A percentile compares a stretch with the other conserved stretches of the same genome.
Conservation (phyloP, 1,140 invertebrate genomes). For the Lamellibrachia luymesi region DNA sequence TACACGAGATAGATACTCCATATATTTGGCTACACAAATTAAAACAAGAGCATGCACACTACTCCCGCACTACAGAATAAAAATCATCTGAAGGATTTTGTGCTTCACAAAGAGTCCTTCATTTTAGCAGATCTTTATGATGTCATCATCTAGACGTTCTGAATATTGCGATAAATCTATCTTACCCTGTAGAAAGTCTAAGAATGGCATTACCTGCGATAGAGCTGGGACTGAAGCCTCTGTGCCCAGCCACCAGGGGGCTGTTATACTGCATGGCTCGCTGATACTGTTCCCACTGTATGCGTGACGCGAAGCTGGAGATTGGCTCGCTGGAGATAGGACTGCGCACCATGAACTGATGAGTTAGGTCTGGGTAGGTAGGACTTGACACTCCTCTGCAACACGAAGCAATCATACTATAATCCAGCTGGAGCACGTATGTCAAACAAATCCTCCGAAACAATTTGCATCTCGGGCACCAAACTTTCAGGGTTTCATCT, state of each 20-base stretch:
- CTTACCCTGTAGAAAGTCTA: neutral
- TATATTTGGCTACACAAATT: too few species aligned
- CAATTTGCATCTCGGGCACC: too few species aligned
- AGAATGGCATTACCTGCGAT: neutral
- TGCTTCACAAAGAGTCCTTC: too few species aligned
- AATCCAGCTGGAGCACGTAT: too few species aligned
- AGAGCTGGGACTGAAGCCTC: neutral
- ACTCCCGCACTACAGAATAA: too few species aligned
- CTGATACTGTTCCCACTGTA: conserved; percentile 51
- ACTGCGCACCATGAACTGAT: neutral
- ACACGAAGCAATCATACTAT: neutral
- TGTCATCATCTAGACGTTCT: too few species aligned
- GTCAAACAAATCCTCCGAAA: too few species aligned
- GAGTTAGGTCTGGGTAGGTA: neutral
- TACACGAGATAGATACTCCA: too few species aligned
- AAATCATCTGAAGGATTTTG: too few species aligned
- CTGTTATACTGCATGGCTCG: conserved; percentile 35
- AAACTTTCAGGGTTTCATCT: too few species aligned
- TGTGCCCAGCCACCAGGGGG: conserved; percentile 22
- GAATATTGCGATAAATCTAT: neutral
- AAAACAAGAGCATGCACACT: too few species aligned
- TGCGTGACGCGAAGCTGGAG: conserved; percentile 45
- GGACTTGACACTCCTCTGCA: neutral
- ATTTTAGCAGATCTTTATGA: too few species aligned
- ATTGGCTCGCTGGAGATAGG: conserved; percentile 32